Evolutionary conservation across 2,113 vertebrate species (phyloP).

Genomic region (Pygathrix nemaeus): DNA sequence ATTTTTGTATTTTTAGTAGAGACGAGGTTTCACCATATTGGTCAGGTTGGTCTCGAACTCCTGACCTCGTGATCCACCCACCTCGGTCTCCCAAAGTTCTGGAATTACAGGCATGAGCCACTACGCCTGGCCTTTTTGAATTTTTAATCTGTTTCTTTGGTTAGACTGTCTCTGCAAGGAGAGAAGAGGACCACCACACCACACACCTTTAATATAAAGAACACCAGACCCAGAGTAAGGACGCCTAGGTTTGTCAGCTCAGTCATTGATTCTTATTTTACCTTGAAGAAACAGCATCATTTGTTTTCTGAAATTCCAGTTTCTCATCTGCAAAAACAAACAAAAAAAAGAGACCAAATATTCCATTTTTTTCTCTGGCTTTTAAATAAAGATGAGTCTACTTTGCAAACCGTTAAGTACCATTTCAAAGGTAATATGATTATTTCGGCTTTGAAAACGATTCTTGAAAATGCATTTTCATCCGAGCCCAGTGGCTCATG

Average conservation of each 20-base stretch:
- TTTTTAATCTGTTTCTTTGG: neutral
- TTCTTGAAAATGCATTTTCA: neutral
- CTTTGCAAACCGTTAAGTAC: neutral
- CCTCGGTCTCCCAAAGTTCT: too few species aligned
- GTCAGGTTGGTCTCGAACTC: too few species aligned
- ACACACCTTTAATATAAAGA: neutral
- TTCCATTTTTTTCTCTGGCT: neutral
- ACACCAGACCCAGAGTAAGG: neutral
- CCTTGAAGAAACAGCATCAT: neutral
- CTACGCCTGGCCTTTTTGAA: neutral
- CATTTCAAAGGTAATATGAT: neutral
- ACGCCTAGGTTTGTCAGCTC: neutral
- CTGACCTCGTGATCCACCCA: too few species aligned
- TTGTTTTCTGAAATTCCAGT: neutral
- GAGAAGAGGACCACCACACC: neutral
- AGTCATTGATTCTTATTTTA: neutral
- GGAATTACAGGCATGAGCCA: too few species aligned
- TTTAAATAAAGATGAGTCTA: neutral
- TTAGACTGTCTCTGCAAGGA: neutral
- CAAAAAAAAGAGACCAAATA: neutral
- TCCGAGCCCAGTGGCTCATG: too few species aligned
- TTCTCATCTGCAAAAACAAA: neutral
- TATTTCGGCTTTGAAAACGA: neutral
- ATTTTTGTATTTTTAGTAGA: too few species aligned
- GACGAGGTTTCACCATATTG: too few species aligned